phyloP scores from a whole-genome alignment of 2,113 vertebrate species.

The Hylia prasina region DNA sequence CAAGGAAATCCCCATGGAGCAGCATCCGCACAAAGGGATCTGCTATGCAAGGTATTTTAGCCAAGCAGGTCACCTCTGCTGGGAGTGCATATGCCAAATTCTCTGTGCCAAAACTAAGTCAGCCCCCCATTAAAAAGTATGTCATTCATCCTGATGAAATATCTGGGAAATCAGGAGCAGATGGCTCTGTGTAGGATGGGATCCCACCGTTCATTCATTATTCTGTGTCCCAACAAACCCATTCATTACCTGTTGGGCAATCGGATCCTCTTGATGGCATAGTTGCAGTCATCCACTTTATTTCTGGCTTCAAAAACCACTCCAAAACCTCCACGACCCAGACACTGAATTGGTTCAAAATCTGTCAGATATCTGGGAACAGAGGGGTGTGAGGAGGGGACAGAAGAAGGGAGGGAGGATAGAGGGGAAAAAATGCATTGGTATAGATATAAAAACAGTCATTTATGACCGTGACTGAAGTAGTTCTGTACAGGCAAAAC shows the following conservation, averaged over 20 bases:
- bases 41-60: not conserved
- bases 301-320: constrained; percentile 97
- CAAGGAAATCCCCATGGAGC: not conserved
- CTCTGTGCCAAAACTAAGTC: not conserved
- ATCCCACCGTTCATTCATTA: not conserved
- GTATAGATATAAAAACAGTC: not conserved
- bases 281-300: constrained; percentile 98
- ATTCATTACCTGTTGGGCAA: constrained; percentile 89
- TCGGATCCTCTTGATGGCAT: constrained; percentile 97
- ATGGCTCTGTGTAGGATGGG: not conserved
- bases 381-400: not conserved
- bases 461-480: not conserved
- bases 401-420: not conserved
- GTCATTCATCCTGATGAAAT: not conserved
- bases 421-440: not conserved
- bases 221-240: not conserved
- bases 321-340: constrained; percentile 94
- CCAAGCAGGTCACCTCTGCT: constrained; percentile 50
- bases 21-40: not conserved
- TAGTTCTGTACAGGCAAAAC: not conserved
- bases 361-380: constrained; percentile 89
- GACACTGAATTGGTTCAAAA: constrained; percentile 95
- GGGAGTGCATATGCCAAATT: not conserved
- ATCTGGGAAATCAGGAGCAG: not conserved
- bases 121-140: not conserved